These are phyloP conservation scores for Hirudinaria manillensis DNA, from an alignment of 2,888 invertebrate species.

Conservation along the genomic window DNA sequence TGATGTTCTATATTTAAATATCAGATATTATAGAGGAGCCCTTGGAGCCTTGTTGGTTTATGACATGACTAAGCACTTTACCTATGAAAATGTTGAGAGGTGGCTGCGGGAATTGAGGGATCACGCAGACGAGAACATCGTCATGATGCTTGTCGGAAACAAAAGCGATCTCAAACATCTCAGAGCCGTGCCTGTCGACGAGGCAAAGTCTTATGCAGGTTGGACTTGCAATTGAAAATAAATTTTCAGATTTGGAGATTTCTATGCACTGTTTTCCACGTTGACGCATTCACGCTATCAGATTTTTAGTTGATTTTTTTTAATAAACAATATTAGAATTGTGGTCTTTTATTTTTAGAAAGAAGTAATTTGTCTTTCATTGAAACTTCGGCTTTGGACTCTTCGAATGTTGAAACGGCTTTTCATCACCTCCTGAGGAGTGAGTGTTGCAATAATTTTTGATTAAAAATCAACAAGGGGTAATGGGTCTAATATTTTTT, in stretches of 20 bases:
- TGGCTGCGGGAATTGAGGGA: conserved; percentile 95
- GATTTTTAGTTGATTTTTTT: neutral
- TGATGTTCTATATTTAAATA: too few relatives aligned
- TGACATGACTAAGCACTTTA: conserved; percentile 97
- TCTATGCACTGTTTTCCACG: too few relatives aligned
- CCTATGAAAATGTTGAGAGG: conserved; percentile 94
- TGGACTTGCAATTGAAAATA: neutral
- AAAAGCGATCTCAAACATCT: conserved; percentile 33
- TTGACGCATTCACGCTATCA: too few relatives aligned
- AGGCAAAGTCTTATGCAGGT: conserved; percentile 31
- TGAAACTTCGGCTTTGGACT: conserved; percentile 28
- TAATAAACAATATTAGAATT: too few relatives aligned
- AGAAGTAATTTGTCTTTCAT: conserved; percentile 27
- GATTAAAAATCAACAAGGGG: neutral
- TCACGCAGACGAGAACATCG: conserved; percentile 98
- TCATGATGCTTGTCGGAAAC: conserved; percentile 60
- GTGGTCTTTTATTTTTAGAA: conserved; percentile 18
- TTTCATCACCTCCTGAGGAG: conserved; percentile 25
- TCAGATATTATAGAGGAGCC: conserved; percentile 88
- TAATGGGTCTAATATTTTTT: neutral
- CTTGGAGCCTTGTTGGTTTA: conserved; percentile 97
- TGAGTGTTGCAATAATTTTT: conserved; percentile 1
- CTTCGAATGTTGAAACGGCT: conserved; percentile 25
- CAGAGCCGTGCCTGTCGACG: conserved; percentile 53
- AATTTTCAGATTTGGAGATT: neutral